Base-by-base conservation (phyloP, 2,113 vertebrate genomes). In the Chitala chitala region DNA sequence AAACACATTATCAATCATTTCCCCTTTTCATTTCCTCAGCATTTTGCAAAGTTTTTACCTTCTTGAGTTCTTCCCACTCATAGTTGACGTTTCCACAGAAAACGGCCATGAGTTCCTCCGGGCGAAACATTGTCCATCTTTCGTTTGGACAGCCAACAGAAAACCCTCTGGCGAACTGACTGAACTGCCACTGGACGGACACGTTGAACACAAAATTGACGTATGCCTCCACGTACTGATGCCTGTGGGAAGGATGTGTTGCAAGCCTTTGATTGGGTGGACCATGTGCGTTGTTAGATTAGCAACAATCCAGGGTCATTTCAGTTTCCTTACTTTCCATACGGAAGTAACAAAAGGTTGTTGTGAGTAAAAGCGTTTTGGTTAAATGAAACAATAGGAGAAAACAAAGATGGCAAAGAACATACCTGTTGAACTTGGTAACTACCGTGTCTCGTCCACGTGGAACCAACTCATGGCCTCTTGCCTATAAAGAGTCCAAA, bases 111-210 rank as follows among this genome's bases (percentile, higher is more conserved):
- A 90, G 79, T 13, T 90, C 84, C 26, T 0, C 53, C 13, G 88
- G 87, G 12, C 74, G 66, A 76, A 90, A 85, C 0, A 87, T 50
- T 61, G 69, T 84, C 84, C 87, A 87, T 0, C 0, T 78, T 7
- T 3, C 22, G 76, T 54, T 29, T 44, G 86, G 86, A 66, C 84
- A 87, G 59, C 80, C 86, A 75, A 44, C 76, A 68, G 71, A 74
- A 86, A 89, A 88, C 3, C 87, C 87, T 53, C 0, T 0, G 54
- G 26, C 55, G 3, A 90, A 89, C n/a, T 80, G 77, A 22, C 66
- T 22, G 77, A 86, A 89, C 44, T 85, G 77, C 48, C 80, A 79
- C 79, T 5, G 7, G 13, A 89, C 40, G 0, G 85, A 86, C 38
- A 81, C 70, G 61, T 82, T 87, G 31, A 88, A 76, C 2, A 65